phyloP scores from a whole-genome alignment of 1,140 invertebrate genomes.

The Battus philenor region DNA sequence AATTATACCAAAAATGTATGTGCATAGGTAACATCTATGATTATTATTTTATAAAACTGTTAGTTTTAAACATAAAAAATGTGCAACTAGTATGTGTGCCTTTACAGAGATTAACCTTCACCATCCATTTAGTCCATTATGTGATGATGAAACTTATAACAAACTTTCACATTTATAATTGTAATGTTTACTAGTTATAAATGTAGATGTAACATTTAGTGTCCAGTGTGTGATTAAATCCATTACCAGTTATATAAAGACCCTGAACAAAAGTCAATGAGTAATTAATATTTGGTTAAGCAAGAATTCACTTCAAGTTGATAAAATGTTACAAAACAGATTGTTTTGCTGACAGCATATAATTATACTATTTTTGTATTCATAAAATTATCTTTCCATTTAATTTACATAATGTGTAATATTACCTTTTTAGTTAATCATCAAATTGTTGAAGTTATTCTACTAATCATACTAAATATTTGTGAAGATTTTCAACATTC shows the following conservation, averaged over 20 bases:
- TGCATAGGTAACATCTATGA: slow-evolving; percentile 5
- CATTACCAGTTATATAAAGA: slow-evolving; percentile 9
- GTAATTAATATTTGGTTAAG: no score
- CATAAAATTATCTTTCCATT: neutral
- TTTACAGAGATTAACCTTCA: slow-evolving; percentile 46
- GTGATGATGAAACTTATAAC: slow-evolving; percentile 27
- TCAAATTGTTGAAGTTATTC: no score
- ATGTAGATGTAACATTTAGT: slow-evolving; percentile 20
- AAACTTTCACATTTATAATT: slow-evolving; percentile 32
- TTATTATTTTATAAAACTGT: slow-evolving; percentile 2
- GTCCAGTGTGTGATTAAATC: slow-evolving; percentile 29
- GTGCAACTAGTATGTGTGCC: slow-evolving; percentile 35
- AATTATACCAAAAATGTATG: slow-evolving; percentile 10
- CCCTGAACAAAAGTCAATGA: no score
- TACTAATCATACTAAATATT: no score
- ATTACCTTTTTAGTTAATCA: slow-evolving; percentile 15
- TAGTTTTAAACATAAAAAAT: slow-evolving; percentile 3
- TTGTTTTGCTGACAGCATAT: neutral
- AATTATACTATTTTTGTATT: neutral
- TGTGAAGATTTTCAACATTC: slow-evolving; percentile 44
- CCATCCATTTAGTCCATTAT: slow-evolving; percentile 54
- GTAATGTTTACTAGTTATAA: slow-evolving; percentile 24
- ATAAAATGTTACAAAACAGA: no score
- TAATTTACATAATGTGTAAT: slow-evolving; percentile 10
- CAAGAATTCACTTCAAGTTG: no score